Conservation (phyloP, 1,140 invertebrate species). For the Euura lappo region DNA sequence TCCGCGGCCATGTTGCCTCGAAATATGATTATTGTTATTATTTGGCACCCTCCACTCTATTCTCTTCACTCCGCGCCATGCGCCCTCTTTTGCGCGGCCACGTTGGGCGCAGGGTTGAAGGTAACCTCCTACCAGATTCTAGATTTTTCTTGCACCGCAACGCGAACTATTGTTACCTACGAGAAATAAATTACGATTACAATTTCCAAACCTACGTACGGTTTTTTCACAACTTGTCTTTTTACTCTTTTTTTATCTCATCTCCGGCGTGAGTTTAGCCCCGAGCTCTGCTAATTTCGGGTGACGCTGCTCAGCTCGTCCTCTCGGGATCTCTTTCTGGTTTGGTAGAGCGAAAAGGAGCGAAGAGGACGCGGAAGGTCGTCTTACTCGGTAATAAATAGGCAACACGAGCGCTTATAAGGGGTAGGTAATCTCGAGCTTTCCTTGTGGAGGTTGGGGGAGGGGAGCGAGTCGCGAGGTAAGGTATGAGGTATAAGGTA, state of each 20-base stretch:
- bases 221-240: too few relatives aligned
- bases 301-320: neutral
- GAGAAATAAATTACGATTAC: too few relatives aligned
- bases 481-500: slow-evolving; percentile 52
- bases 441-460: slow-evolving; percentile 32
- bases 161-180: too few relatives aligned
- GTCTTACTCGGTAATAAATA: slow-evolving; percentile 53
- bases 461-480: slow-evolving; percentile 6
- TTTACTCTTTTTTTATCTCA: too few relatives aligned
- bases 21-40: slow-evolving; percentile 64
- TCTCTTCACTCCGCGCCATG: slow-evolving; percentile 9
- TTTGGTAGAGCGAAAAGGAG: neutral
- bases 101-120: neutral
- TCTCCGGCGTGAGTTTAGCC: too few relatives aligned
- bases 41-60: slow-evolving; percentile 51
- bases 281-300: too few relatives aligned
- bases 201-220: too few relatives aligned
- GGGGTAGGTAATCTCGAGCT: slow-evolving; percentile 60
- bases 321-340: neutral
- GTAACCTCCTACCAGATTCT: neutral
- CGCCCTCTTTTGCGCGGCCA: slow-evolving; percentile 19
- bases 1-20: slow-evolving; percentile 60
- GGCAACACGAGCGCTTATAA: slow-evolving; percentile 61
- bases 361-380: slow-evolving; percentile 36
- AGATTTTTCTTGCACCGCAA: too few relatives aligned